Conservation (phyloP, 1,140 invertebrate species). For the Calephelis virginiensis region DNA sequence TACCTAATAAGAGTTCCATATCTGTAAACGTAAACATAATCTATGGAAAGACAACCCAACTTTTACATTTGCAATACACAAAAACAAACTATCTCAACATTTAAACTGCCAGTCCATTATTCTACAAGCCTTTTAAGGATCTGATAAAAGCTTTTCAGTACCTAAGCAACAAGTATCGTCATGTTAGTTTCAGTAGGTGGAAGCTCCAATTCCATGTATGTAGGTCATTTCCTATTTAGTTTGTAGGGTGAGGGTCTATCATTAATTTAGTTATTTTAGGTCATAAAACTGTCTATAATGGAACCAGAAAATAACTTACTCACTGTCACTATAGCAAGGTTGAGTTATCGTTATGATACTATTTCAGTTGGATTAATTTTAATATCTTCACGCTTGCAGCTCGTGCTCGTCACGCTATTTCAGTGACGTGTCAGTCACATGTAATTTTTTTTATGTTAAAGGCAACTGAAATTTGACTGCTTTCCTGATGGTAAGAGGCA, state of each 20-base stretch:
- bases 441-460: no score
- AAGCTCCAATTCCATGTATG: background rate
- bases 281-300: background rate
- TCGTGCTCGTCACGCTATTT: no score
- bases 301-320: background rate
- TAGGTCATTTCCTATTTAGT: constrained; percentile 4
- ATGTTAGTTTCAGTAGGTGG: constrained; percentile 2
- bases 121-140: background rate
- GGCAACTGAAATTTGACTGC: no score
- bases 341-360: background rate
- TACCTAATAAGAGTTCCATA: no score
- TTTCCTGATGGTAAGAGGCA: no score
- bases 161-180: background rate
- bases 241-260: constrained; percentile 1
- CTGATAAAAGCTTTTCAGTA: constrained; percentile 7
- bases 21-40: no score
- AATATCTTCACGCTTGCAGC: no score
- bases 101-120: background rate
- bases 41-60: no score
- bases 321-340: no score
- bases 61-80: background rate
- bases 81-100: background rate
- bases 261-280: background rate
- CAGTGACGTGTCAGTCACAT: no score
- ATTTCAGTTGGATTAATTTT: no score